These are phyloP conservation scores for Fragariocoptes setiger DNA, from an alignment of 1,140 invertebrate species.

Conservation along the genomic window DNA sequence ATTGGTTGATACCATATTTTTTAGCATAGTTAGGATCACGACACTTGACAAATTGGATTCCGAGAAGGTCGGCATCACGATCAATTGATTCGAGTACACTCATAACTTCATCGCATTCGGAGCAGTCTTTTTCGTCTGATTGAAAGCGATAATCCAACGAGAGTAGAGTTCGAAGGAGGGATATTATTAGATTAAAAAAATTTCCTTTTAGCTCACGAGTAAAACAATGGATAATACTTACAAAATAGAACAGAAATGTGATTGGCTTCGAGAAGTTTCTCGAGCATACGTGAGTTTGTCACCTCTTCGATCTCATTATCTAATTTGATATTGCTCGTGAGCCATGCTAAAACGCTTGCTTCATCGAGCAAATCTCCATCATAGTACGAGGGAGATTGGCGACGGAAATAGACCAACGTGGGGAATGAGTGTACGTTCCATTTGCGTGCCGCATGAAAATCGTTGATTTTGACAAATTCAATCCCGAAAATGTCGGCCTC, in stretches of 20 bases:
- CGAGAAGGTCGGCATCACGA: constrained; percentile 68
- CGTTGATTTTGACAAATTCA: constrained; percentile 15
- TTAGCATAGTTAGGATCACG: constrained; percentile 78
- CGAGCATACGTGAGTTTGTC: constrained; percentile 60
- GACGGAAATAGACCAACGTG: constrained; percentile 14
- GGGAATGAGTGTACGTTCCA: constrained; percentile 14
- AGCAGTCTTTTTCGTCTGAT: constrained; percentile 63
- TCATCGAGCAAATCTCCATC: constrained; percentile 49
- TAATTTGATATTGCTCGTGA: too few relatives aligned
- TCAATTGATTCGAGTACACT: too few relatives aligned
- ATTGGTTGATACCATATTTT: constrained; percentile 68
- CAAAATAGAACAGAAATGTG: background rate
- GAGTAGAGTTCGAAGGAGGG: too few relatives aligned
- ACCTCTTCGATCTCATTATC: constrained; percentile 79
- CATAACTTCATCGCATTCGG: constrained; percentile 60
- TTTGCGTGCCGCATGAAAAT: constrained; percentile 13
- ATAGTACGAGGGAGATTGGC: constrained; percentile 13
- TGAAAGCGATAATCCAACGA: too few relatives aligned
- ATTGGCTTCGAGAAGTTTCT: constrained; percentile 41
- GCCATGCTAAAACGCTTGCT: constrained; percentile 59
- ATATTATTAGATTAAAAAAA: too few relatives aligned
- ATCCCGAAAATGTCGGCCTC: constrained; percentile 14
- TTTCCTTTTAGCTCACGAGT: too few relatives aligned
- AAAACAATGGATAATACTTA: too few relatives aligned
- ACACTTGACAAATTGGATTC: constrained; percentile 74